Base-by-base conservation (phyloP, 2,797 vertebrate species). In the Rhabdomys pumilio region DNA sequence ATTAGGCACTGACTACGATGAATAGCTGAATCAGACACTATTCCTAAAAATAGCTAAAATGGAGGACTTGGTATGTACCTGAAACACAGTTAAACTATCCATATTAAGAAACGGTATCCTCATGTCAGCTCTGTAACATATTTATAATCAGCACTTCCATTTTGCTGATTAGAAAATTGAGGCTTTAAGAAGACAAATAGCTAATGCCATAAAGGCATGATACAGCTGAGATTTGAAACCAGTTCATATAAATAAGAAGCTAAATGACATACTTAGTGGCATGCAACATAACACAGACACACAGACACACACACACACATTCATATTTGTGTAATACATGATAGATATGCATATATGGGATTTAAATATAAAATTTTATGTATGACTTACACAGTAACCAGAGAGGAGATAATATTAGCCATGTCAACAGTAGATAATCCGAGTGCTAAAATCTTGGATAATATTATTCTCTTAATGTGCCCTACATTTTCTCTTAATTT, bases 401-500 rank as follows among this genome's bases (percentile, higher is more conserved):
- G 73, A 93, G 14, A 82, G 19, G 15, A 20, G 84, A 95, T 93
- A 92, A 92, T 95, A 90, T 12, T 90, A 5, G 89, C 6, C 26
- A 79, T 75, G 55, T 89, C 69, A 89, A 93, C 44, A 85, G 80
- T 89, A 59, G 47, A 59, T 93, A 29, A 88, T 94, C 55, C 93
- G 50, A 89, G 7, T 94, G 67, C 53, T 93, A 81, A 29, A 67
- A 93, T 89, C 50, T 87, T 53, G 20, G n/a, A 63, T 87, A 90
- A 34, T 87, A 86, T n/a, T 73, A 81, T 65, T 95, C 15, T 65
- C 53, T 87, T 95, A 82, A 83, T 75, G 79, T 2, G 89, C 26
- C n/a, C 91, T 86, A 82, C 6, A 86, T 82, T 96, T 83, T 84
- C 91, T 57, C 24, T 72, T 89, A 87, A 89, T 94, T 91, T 19